Evolutionary conservation across 2,888 invertebrate species (phyloP).

Genomic region (Helicoverpa assulta): DNA sequence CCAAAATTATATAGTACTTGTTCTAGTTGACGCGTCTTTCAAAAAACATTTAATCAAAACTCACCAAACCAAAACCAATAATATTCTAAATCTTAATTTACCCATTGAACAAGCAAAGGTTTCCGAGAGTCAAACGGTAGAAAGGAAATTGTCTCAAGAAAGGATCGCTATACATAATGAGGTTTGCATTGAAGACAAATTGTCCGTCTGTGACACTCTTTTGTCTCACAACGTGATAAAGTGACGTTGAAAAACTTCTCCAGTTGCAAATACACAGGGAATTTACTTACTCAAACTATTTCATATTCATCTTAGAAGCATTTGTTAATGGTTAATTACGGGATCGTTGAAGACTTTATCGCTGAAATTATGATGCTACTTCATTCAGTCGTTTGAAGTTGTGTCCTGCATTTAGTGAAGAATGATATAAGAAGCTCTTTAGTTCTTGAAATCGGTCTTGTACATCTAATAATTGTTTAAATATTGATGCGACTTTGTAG

Average conservation of each 20-base stretch:
- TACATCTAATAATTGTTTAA: too few species aligned
- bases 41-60: too few species aligned
- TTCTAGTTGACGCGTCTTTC: too few species aligned
- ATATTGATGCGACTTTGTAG: too few species aligned
- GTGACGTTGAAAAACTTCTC: slow-evolving; percentile 31
- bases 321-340: too few species aligned
- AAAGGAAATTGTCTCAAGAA: slow-evolving; percentile 45
- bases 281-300: slow-evolving; percentile 10
- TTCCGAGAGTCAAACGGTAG: slow-evolving; percentile 26
- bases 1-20: too few species aligned
- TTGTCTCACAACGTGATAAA: slow-evolving; percentile 51
- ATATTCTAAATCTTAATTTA: slow-evolving; percentile 28
- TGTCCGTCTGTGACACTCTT: slow-evolving; percentile 47
- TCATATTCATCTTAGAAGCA: neutral
- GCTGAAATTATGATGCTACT: too few species aligned
- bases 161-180: slow-evolving; percentile 57
- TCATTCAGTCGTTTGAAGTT: too few species aligned
- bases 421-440: too few species aligned
- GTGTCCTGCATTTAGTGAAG: too few species aligned
- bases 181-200: slow-evolving; percentile 60
- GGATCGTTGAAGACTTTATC: too few species aligned
- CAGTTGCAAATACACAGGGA: slow-evolving; percentile 13
- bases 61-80: neutral
- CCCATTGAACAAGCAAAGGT: slow-evolving; percentile 29
- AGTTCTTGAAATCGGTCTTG: too few species aligned